Conservation (phyloP, 2,113 vertebrate species). For the Hyaena hyaena region DNA sequence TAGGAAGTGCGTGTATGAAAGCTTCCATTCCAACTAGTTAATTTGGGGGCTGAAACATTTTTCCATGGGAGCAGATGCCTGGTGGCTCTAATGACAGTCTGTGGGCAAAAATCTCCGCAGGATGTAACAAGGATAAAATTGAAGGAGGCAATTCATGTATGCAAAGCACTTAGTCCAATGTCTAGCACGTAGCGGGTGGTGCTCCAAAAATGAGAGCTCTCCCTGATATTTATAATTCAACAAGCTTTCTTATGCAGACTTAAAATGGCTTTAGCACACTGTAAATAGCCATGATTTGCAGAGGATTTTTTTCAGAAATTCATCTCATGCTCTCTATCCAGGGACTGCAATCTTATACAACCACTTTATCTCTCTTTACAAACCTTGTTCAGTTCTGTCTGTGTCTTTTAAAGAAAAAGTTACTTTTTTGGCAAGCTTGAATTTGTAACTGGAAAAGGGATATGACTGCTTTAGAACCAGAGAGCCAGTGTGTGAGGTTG, state of each 20-base stretch:
- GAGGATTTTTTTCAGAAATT: neutral
- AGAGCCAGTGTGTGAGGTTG: slow-evolving; percentile 30
- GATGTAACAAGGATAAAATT: neutral
- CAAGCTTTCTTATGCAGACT: neutral
- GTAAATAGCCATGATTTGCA: neutral
- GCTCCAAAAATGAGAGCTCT: neutral
- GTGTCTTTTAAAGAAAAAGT: slow-evolving; percentile 54
- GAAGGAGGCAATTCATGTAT: neutral
- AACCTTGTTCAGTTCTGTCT: neutral
- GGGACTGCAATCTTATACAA: neutral
- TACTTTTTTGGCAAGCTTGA: slow-evolving; percentile 40
- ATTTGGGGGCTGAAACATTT: neutral
- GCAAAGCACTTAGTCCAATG: neutral
- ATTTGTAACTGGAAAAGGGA: slow-evolving; percentile 40
- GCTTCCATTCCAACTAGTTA: neutral
- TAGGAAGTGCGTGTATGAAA: neutral
- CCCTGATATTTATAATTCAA: neutral
- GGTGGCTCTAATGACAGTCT: neutral
- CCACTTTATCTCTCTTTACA: neutral
- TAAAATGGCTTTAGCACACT: neutral
- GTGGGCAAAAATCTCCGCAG: neutral
- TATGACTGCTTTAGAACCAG: slow-evolving; percentile 3
- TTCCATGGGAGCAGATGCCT: neutral
- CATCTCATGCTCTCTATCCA: neutral
- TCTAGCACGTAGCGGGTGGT: neutral